Evolutionary conservation across 2,888 invertebrate species (phyloP), one percentile per base, ranked within the genome.

Genomic region (Scaptomyza reducta): DNA sequence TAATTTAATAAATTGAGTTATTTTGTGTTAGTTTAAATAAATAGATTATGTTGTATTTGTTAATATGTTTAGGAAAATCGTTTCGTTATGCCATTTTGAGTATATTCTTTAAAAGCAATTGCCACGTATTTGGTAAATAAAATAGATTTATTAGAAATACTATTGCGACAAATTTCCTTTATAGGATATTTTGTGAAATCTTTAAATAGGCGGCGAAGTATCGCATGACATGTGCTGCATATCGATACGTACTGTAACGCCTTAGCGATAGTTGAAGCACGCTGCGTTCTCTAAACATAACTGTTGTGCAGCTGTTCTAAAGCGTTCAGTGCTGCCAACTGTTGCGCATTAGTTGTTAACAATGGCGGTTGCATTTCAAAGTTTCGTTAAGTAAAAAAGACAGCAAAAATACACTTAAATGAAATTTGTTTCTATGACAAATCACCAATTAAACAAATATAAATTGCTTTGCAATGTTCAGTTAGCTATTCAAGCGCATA

Each of bases 261-360:
- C n/a, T 9, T 11, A 27, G 25, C 70, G 66, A 51, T 51, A 51
- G 1, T 13, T 25, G 0, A 10, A 0, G 0, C 0, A 6, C 4
- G 7, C 5, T 7, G 3, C 38, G 71, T 54, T 64, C 59, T n/a
- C 10, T 1, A 1, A 0, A 5, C 6, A 5, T 10, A 70, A 16
- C 70, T 7, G 71, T 51, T 70, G 9, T 0, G 6, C 0, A 54
- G 6, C 59, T 18, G 46, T 25, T 51, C 1, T 1, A 0, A 3
- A 6, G 31, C 67, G 66, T 58, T 66, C 68, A 51, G 45, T 1
- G 0, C 1, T 0, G 13, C n/a, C 29, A 67, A 57, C 58, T 6
- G 57, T 35, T 65, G 49, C n/a, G 16, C 1, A 16, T 0, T 10
- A 0, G 31, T 0, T 31, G 10, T 0, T 1, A 0, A 6, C 22